These are phyloP conservation scores for Thereva unica DNA, from an alignment of 2,888 invertebrate genomes.

Conservation along the genomic window DNA sequence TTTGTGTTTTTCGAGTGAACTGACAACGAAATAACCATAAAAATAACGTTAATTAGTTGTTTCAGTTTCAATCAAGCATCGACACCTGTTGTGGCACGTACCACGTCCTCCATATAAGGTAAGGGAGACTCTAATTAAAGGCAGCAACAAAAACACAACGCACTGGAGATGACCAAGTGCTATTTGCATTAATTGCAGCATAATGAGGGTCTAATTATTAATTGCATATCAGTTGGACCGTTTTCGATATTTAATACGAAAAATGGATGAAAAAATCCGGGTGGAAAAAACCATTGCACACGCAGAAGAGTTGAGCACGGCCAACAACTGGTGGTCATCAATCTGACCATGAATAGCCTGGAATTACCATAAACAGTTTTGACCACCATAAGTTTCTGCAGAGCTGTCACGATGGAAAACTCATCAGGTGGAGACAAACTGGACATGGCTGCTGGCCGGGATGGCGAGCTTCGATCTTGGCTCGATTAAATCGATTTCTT, in stretches of 20 bases:
- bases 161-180: conserved; percentile 25
- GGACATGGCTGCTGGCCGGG: conserved; percentile 4
- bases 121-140: conserved; percentile 38
- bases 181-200: conserved; percentile 43
- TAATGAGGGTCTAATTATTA: conserved; percentile 43
- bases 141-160: conserved; percentile 30
- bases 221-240: conserved; percentile 38
- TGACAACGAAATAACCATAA: conserved; percentile 36
- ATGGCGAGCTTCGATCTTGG: conserved; percentile 29
- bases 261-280: conserved; percentile 10
- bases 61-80: conserved; percentile 38
- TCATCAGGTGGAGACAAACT: conserved; percentile 22
- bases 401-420: conserved; percentile 36
- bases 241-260: conserved; percentile 35
- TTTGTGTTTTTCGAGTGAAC: conserved; percentile 7
- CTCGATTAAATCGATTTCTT: conserved; percentile 38
- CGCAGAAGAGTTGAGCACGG: neutral
- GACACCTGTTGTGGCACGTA: conserved; percentile 40
- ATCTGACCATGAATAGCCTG: conserved; percentile 28
- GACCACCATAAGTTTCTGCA: conserved; percentile 9
- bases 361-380: conserved; percentile 40
- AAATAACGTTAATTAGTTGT: conserved; percentile 42
- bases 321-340: conserved; percentile 24
- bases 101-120: conserved; percentile 36
- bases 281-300: neutral